Evolutionary conservation across 2,113 vertebrate species (phyloP).

Genomic region (Cisticola juncidis): DNA sequence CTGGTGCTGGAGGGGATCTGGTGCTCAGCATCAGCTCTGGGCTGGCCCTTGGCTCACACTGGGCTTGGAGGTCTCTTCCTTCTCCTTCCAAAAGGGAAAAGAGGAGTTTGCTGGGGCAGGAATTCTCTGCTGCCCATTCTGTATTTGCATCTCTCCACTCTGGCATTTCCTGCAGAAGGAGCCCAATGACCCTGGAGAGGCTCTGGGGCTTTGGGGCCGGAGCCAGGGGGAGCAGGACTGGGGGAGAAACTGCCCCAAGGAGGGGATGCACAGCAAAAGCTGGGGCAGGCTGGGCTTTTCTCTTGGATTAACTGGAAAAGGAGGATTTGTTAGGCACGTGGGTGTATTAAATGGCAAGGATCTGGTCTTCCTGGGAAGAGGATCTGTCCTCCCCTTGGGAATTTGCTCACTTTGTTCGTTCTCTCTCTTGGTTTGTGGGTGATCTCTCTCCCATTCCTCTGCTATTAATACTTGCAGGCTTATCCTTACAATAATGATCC

Average conservation of each 20-base stretch:
- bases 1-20: fast-evolving
- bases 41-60: not conserved
- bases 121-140: not conserved
- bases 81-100: not conserved
- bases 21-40: not conserved
- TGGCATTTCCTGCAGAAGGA: not conserved
- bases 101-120: not conserved
- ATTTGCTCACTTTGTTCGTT: not conserved
- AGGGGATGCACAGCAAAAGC: not conserved
- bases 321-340: not conserved
- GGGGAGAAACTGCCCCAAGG: not conserved
- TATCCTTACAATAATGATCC: not conserved
- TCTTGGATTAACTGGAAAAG: not conserved
- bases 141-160: not conserved
- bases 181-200: fast-evolving
- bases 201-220: not conserved
- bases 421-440: not conserved
- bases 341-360: not conserved
- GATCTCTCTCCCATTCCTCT: not conserved
- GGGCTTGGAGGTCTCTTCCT: not conserved
- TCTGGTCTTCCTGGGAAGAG: not conserved
- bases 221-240: fast-evolving
- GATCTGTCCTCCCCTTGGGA: not conserved
- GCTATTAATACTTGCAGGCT: not conserved
- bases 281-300: not conserved